A percentile compares a stretch with the other conserved stretches of the same genome.
Evolutionary conservation across 2,888 invertebrate genomes (phyloP).

Genomic region (Drosophila niveifrons): DNA sequence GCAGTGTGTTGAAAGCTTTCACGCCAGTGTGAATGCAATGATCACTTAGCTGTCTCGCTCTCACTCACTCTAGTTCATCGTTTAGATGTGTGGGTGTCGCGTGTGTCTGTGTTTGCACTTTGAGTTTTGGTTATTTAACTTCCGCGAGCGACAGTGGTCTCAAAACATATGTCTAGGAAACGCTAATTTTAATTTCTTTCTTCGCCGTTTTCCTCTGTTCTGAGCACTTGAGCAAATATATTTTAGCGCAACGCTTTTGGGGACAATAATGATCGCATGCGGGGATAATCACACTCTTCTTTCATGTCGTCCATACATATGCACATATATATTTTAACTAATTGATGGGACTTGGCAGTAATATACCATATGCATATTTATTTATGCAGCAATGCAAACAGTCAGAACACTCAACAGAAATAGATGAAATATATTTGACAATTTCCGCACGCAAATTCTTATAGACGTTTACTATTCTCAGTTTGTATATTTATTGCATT

Average conservation of each 20-base stretch:
- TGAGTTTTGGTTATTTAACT: conserved; percentile 9
- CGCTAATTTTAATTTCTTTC: conserved; percentile 28
- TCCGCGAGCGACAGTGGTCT: conserved; percentile 21
- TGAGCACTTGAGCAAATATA: conserved; percentile 12
- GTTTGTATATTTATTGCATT: background rate
- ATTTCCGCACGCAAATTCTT: background rate
- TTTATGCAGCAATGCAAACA: background rate
- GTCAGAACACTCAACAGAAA: conserved; percentile 2
- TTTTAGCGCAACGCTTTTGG: background rate
- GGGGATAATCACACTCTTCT: conserved; percentile 1
- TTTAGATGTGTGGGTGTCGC: background rate
- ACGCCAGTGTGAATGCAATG: conserved; percentile 20
- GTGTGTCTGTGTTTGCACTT: conserved; percentile 15
- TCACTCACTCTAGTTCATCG: background rate
- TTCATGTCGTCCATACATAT: background rate
- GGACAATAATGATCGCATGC: background rate
- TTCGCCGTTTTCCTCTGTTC: background rate
- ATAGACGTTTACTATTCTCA: background rate
- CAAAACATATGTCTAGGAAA: conserved; percentile 11
- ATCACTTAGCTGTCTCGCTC: background rate
- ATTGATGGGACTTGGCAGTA: conserved; percentile 13
- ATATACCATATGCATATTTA: background rate
- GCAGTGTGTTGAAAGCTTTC: conserved; percentile 46
- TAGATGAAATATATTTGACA: conserved; percentile 1
- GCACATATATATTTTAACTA: background rate